Base-by-base conservation (phyloP, 2,888 invertebrate species). In the Limenitis arthemis region DNA sequence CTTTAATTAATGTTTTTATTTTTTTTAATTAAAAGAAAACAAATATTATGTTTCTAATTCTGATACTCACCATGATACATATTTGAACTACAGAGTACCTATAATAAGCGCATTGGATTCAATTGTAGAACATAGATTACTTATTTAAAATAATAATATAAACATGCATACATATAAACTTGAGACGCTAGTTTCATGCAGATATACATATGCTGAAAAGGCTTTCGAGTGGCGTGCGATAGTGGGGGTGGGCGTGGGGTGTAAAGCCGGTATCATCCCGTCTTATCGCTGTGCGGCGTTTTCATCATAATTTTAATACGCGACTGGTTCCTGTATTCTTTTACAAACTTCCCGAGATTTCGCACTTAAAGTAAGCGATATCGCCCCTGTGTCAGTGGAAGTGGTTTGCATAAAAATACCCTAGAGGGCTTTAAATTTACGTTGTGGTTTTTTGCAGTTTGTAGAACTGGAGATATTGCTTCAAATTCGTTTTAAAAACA, bases 221-320 rank as follows among this genome's bases (percentile, higher is more conserved):
- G 76, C 75, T 77, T 77, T 73, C 70, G 74, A 72, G 73, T 72
- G 70, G 69, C 71, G 73, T 72, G 75, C 73, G 76, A 80, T 79
- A 79, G 78, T 63, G 72, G 62, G 67, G 68, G 57, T 59, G 60
- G 58, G 61, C 62, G 62, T 61, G 66, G 68, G 73, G 77, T 73
- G 78, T 70, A 77, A 79, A 80, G 77, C 75, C 67, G 72, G 76
- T 73, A 77, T 80, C 77, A 79, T 79, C 79, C 79, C 74, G 72
- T 78, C 75, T 79, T 79, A 79, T 77, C 76, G 76, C 69, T 63
- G 66, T 66, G 71, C 64, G 66, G 72, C 71, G 77, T 79, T 80
- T 82, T 85, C 75, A 85, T 86, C 84, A 85, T 83, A 80, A 86
- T 86, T 85, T 86, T 85, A 83, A 84, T 85, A 81, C 79, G 66